phyloP scores from a whole-genome alignment of 1,140 invertebrate species.

The Dreissena rostriformis region DNA sequence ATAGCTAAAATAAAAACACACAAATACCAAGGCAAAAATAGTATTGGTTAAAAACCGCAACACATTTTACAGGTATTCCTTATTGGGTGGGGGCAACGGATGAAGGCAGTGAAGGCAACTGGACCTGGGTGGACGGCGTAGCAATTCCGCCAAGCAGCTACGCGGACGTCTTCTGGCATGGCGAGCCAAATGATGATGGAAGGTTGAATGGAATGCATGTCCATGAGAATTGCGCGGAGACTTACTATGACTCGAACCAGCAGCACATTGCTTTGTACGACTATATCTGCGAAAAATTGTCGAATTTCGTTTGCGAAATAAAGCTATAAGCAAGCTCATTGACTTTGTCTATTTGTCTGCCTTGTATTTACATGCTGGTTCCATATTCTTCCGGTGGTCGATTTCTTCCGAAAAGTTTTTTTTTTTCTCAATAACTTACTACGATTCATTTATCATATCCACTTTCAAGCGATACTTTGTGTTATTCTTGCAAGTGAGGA shows the following conservation, averaged over 20 bases:
- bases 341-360: too few species aligned
- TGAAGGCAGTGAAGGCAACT: background rate
- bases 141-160: background rate
- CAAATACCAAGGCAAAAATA: too few species aligned
- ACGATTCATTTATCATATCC: too few species aligned
- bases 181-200: background rate
- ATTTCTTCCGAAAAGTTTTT: too few species aligned
- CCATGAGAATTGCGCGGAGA: background rate
- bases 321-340: too few species aligned
- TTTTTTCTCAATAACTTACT: too few species aligned
- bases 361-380: too few species aligned
- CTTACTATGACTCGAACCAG: background rate
- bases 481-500: too few species aligned
- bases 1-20: too few species aligned
- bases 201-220: background rate
- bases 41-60: too few species aligned
- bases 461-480: too few species aligned
- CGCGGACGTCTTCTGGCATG: background rate
- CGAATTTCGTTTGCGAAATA: background rate
- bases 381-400: too few species aligned
- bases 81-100: background rate
- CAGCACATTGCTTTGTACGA: background rate
- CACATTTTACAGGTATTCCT: background rate
- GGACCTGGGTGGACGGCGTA: background rate
- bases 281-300: background rate